phyloP scores from a whole-genome alignment of 2,888 invertebrate genomes.

The Himalopsyche tibetana region DNA sequence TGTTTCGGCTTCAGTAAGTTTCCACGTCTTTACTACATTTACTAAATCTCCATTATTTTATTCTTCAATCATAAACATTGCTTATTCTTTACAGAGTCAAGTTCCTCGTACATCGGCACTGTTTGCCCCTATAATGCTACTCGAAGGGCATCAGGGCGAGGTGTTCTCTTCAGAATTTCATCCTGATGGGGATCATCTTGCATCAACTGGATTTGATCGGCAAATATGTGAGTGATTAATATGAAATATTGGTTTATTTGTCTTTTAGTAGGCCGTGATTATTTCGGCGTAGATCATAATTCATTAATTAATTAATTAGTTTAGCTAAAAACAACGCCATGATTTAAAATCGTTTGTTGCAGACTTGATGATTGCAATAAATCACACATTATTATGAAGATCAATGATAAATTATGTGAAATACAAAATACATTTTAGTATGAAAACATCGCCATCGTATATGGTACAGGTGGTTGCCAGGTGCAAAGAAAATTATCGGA shows the following conservation, averaged over 20 bases:
- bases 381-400: too few relatives aligned
- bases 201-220: constrained; percentile 96
- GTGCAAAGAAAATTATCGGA: too few relatives aligned
- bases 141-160: constrained; percentile 98
- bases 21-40: constrained; percentile 28
- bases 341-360: too few relatives aligned
- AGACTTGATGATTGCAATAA: too few relatives aligned
- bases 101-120: constrained; percentile 91
- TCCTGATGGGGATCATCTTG: constrained; percentile 95
- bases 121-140: constrained; percentile 94
- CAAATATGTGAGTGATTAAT: constrained; percentile 87
- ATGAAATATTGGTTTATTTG: neutral
- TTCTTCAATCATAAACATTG: neutral
- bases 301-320: too few relatives aligned
- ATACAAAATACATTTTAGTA: too few relatives aligned
- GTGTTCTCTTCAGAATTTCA: constrained; percentile 95
- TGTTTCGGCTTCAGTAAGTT: constrained; percentile 82
- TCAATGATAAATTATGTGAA: too few relatives aligned
- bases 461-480: too few relatives aligned
- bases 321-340: too few relatives aligned
- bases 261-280: too few relatives aligned
- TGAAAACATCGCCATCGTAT: too few relatives aligned
- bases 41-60: neutral
- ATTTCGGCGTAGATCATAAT: too few relatives aligned
- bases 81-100: constrained; percentile 67